A percentile compares a stretch with the other conserved stretches of the same genome.
phyloP scores from a whole-genome alignment of 2,797 vertebrate species.

The Falco naumanni region DNA sequence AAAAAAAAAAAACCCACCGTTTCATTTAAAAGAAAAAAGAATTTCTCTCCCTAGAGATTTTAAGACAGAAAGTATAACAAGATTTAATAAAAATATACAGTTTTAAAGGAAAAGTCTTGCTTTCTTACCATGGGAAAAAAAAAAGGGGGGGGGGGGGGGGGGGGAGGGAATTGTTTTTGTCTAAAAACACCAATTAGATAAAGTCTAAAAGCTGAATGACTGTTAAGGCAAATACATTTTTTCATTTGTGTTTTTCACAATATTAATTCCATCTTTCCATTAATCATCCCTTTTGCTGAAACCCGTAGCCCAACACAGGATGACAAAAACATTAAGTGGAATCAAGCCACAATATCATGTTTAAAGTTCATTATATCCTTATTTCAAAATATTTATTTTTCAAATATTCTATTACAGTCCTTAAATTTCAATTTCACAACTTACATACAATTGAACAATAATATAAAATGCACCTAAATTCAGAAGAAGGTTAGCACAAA shows the following conservation, averaged over 20 bases:
- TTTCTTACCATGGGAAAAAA: not conserved
- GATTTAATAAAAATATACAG: not conserved
- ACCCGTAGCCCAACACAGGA: not conserved
- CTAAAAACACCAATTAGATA: not conserved
- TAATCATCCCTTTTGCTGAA: not conserved
- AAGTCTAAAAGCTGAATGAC: not conserved
- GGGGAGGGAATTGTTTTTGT: not conserved
- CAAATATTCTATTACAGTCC: not conserved
- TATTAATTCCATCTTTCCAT: not conserved
- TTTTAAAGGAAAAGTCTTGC: not conserved
- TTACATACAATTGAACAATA: not conserved
- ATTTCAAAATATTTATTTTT: not conserved
- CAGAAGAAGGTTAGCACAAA: not conserved
- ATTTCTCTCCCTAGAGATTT: not conserved
- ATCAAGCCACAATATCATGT: not conserved
- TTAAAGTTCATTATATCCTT: not conserved
- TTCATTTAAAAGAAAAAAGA: not conserved
- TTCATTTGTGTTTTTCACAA: not conserved
- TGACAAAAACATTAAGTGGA: not conserved
- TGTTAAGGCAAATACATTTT: not conserved
- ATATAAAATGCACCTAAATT: not conserved
- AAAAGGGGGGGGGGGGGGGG: too few relatives aligned
- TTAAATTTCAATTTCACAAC: not conserved
- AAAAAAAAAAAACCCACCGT: not conserved
- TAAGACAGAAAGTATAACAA: not conserved